Evolutionary conservation across 2,113 vertebrate genomes (phyloP), one percentile per base, ranked within the genome.

Genomic region (Narcine bancroftii): DNA sequence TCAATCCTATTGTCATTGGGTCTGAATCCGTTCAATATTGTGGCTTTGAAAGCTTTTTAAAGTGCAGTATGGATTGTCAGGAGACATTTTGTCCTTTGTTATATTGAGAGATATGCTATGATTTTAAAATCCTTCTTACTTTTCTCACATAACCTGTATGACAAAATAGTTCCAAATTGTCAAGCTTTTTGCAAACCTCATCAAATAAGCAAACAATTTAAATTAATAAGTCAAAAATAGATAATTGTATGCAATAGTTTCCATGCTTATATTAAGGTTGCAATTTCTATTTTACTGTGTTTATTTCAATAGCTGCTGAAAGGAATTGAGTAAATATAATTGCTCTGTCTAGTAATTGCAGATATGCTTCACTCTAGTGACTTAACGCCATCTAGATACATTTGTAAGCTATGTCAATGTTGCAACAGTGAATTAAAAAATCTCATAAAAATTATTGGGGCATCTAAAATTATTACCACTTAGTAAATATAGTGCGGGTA

Each of bases 391-490:
- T 45, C 63, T 91, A 89, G 50, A 89, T 65, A 63, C 36, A 91
- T 71, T 91, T 71, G 63, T 7, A 47, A 91, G 89, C 24, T 33
- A 69, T 47, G 89, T 45, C 63, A 91, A 29, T 91, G 89, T 91
- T 91, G 29, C 63, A 91, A 69, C 60, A 19, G 66, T 47, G 42
- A 33, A 91, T 91, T 91, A 69, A 91, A 91, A 91, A 29, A 21
- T 42, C 42, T 69, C 71, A 15, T 24, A 69, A 91, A 91, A 69
- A 69, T 69, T 26, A 3, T 29, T 45, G 2, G 39, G 11, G 36
- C 63, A 26, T 69, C 89, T 45, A 33, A 66, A 45, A 91, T 91
- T 6, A 19, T 69, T 47, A 91, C 29, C 60, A 7, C 42, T 17
- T 60, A 24, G 21, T 45, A 91, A 65, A 69, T 56, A 2, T 7